Conservation (phyloP, 2,797 vertebrate genomes). For the Hybognathus amarus region DNA sequence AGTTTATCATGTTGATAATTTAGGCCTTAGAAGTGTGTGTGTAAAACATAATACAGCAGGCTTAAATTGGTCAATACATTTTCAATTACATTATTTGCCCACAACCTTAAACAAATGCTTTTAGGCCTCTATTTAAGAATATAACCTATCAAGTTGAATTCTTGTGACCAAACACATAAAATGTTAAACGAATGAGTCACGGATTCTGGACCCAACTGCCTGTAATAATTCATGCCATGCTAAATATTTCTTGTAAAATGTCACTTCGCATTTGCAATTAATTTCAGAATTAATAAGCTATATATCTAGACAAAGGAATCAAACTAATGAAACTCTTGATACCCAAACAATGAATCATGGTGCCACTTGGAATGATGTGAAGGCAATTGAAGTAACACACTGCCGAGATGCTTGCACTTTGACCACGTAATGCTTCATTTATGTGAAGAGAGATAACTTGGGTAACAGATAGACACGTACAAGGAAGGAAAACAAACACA, state of each 20-base stretch:
- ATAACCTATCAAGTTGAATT: constrained; percentile 59
- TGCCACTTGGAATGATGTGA: constrained; percentile 70
- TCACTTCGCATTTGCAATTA: constrained; percentile 88
- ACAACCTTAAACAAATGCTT: neutral
- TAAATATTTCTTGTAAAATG: constrained; percentile 91
- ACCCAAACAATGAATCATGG: constrained; percentile 78
- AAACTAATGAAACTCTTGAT: constrained; percentile 73
- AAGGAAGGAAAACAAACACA: constrained; percentile 55
- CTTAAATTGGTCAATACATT: neutral
- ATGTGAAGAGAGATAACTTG: constrained; percentile 56
- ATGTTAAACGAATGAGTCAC: constrained; percentile 77
- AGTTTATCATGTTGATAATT: neutral
- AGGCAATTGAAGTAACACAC: constrained; percentile 71
- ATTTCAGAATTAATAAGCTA: constrained; percentile 87
- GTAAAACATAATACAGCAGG: neutral
- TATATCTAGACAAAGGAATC: constrained; percentile 78
- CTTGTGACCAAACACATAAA: constrained; percentile 59
- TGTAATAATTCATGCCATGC: constrained; percentile 84
- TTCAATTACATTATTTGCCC: too few relatives aligned
- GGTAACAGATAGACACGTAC: constrained; percentile 52
- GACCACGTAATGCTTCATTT: constrained; percentile 63
- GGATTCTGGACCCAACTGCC: constrained; percentile 75
- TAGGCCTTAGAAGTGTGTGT: neutral
- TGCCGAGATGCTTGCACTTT: constrained; percentile 62
- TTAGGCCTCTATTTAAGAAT: neutral